These are phyloP conservation scores for Lucinisca nassula DNA, from an alignment of 2,888 invertebrate genomes.

Conservation along the genomic window DNA sequence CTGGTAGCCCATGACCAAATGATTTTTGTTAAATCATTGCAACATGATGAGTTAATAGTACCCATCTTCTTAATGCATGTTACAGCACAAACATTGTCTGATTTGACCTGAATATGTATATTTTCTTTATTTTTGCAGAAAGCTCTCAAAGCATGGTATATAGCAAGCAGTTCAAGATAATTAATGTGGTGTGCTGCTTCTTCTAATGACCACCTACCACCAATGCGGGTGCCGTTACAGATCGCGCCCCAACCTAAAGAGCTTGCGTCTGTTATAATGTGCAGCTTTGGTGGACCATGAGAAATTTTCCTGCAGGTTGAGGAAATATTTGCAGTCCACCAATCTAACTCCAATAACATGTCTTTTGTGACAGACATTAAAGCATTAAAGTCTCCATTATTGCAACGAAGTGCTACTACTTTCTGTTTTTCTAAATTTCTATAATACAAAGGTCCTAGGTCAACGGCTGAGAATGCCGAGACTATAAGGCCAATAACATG, in stretches of 20 bases:
- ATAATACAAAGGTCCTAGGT: slow-evolving; percentile 14
- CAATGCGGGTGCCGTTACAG: background rate
- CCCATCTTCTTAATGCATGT: slow-evolving; percentile 4
- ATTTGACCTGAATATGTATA: slow-evolving; percentile 15
- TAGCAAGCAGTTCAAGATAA: slow-evolving; percentile 12
- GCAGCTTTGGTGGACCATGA: background rate
- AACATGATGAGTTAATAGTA: background rate
- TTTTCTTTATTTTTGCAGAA: slow-evolving; percentile 11
- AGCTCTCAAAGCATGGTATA: background rate
- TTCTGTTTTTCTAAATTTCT: slow-evolving; percentile 1
- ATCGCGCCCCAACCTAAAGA: slow-evolving; percentile 13
- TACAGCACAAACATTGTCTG: background rate
- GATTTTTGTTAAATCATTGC: background rate
- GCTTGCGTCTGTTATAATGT: slow-evolving; percentile 11
- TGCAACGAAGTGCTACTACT: background rate
- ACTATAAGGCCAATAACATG: slow-evolving; percentile 11
- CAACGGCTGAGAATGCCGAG: slow-evolving; percentile 23
- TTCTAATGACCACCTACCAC: background rate
- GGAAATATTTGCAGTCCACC: slow-evolving; percentile 21
- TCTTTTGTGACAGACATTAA: background rate
- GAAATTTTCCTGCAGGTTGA: background rate
- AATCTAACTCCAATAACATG: slow-evolving; percentile 17
- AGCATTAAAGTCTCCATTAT: background rate
- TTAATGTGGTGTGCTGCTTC: slow-evolving; percentile 10
- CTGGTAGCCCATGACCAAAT: slow-evolving; percentile 32